A percentile compares a stretch with the other conserved stretches of the same genome.
These are phyloP conservation scores for Buphagus erythrorhynchus DNA, from an alignment of 2,797 vertebrate species.

Conservation along the genomic window DNA sequence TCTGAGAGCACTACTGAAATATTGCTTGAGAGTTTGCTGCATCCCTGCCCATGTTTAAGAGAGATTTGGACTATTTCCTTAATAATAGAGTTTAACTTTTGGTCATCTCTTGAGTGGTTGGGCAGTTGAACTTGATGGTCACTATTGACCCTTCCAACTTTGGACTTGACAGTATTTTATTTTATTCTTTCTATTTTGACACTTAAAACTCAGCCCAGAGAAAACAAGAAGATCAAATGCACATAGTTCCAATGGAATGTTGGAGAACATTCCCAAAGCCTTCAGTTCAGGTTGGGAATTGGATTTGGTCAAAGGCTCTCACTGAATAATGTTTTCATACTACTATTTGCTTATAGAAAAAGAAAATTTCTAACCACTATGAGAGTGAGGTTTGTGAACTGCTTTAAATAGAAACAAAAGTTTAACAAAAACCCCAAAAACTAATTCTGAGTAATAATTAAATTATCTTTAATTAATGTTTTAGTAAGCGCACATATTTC, in stretches of 20 bases:
- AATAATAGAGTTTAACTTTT: neutral
- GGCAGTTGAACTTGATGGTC: neutral
- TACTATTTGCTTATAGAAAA: neutral
- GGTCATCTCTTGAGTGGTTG: neutral
- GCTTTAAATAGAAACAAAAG: neutral
- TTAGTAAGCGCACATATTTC: neutral
- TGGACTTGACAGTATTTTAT: neutral
- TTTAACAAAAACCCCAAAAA: neutral
- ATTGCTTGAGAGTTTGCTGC: neutral
- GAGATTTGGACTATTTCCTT: neutral
- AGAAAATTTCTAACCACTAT: neutral
- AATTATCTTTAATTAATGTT: neutral
- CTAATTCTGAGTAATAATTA: neutral
- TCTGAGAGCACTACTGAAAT: neutral
- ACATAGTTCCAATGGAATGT: neutral
- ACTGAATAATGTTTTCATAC: neutral
- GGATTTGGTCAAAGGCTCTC: neutral
- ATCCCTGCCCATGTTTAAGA: neutral
- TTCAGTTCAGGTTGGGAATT: neutral
- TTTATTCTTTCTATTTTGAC: neutral
- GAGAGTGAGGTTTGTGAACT: neutral
- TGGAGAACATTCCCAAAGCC: neutral
- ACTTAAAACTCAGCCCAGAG: neutral
- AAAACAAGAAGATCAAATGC: neutral
- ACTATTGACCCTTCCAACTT: neutral